Evolutionary conservation across 2,113 vertebrate species (phyloP), one percentile per base, ranked within the genome.

Genomic region (Lepus europaeus): DNA sequence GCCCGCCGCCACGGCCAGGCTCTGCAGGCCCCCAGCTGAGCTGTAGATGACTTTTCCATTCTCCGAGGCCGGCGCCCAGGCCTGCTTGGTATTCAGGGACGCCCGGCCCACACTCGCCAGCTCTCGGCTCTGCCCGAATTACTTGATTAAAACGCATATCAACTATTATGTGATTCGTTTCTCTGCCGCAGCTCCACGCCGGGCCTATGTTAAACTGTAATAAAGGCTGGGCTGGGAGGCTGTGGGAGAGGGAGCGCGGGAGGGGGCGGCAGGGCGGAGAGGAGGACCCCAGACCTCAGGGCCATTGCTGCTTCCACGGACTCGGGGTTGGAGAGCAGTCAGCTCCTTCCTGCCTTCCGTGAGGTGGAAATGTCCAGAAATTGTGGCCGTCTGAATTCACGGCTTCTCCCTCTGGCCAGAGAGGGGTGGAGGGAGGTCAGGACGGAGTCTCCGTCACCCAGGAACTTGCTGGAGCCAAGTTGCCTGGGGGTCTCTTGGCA

Each of bases 91-190:
- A 98, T 98, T 98, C 98, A 97, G 93, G 95, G 98, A 94, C 96
- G 51, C 97, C 89, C n/a, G 70, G 96, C 97, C 97, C 93, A 94
- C 91, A 96, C 94, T 88, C 91, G 49, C 97, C 90, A 20, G 97
- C 98, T 98, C 98, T 98, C 97, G n/a, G 97, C 98, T 98, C 78
- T 96, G 97, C 93, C 97, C 9, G 97, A 98, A 98, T 98, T 98
- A 98, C 98, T 98, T 98, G 98, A 98, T 98, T 98, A 98, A 98
- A 98, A 98, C 97, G 98, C 98, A 98, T 98, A 98, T 98, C 98
- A 98, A 98, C 98, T 94, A 98, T 98, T 98, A 98, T 96, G 98
- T 93, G 97, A 97, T 98, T 98, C 96, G 89, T 95, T 98, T 96
- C 98, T 96, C 96, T 94, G 96, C 97, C 0, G 23, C 95, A 91